These are phyloP conservation scores for Tachyglossus aculeatus DNA, from an alignment of 2,797 vertebrate species.

Conservation along the genomic window DNA sequence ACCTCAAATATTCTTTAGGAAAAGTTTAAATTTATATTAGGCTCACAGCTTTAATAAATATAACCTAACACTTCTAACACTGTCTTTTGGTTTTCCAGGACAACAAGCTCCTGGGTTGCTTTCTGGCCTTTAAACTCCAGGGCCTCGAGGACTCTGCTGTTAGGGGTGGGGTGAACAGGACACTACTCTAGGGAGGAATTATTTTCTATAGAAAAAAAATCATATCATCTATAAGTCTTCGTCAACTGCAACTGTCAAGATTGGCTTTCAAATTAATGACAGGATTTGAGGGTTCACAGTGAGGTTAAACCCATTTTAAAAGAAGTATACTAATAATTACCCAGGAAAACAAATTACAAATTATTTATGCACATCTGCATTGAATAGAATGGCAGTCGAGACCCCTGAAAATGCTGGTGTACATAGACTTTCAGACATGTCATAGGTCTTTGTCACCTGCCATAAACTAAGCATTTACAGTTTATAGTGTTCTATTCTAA, in stretches of 20 bases:
- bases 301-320: slow-evolving; percentile 32
- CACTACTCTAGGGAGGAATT: slow-evolving; percentile 28
- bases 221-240: slow-evolving; percentile 35
- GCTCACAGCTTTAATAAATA: background rate
- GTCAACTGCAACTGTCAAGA: slow-evolving; percentile 27
- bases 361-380: slow-evolving; percentile 1
- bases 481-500: slow-evolving; percentile 50
- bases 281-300: slow-evolving; percentile 23
- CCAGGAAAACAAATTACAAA: slow-evolving; percentile 1
- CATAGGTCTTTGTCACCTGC: slow-evolving; percentile 15
- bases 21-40: too few species aligned
- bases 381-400: slow-evolving; percentile 24
- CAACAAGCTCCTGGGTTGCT: slow-evolving; percentile 32
- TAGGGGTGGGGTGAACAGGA: slow-evolving; percentile 19
- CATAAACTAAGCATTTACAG: slow-evolving; percentile 17
- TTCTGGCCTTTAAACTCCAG: slow-evolving; percentile 8
- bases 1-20: too few species aligned
- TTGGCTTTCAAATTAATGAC: slow-evolving; percentile 1
- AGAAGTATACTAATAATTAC: slow-evolving; percentile 30
- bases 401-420: slow-evolving; percentile 5
- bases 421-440: slow-evolving; percentile 21
- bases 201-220: slow-evolving; percentile 43
- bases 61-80: slow-evolving; percentile 2
- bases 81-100: background rate
- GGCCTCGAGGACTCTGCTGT: background rate